A percentile compares a stretch with the other conserved stretches of the same genome.
Conservation (phyloP, 2,888 invertebrate genomes). For the Drosophila nr. perissopoda region DNA sequence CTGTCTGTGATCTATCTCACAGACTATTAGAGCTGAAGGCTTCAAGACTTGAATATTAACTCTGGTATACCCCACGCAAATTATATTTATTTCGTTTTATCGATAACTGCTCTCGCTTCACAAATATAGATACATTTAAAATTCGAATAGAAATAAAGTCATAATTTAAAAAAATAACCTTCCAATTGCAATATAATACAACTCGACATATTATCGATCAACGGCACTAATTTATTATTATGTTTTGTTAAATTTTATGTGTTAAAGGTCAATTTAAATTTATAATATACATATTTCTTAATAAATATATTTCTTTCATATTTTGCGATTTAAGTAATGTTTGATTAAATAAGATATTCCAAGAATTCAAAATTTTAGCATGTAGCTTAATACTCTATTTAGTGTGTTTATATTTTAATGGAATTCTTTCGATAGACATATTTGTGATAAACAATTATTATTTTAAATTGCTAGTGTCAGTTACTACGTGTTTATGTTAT, state of each 20-base stretch:
- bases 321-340: neutral
- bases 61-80: neutral
- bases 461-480: neutral
- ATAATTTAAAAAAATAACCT: no score
- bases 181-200: no score
- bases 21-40: neutral
- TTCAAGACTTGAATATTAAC: neutral
- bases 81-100: neutral
- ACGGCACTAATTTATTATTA: no score
- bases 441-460: neutral
- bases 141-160: neutral
- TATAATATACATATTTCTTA: neutral
- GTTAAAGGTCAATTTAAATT: no score
- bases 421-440: neutral
- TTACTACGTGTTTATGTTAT: conserved; percentile 10
- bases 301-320: neutral
- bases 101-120: neutral
- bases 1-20: neutral
- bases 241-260: no score
- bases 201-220: no score
- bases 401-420: neutral
- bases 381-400: neutral
- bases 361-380: neutral
- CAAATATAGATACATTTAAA: neutral
- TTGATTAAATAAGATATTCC: neutral